These are phyloP conservation scores for Microcebus jonahi DNA, from an alignment of 2,113 vertebrate genomes.

Conservation along the genomic window DNA sequence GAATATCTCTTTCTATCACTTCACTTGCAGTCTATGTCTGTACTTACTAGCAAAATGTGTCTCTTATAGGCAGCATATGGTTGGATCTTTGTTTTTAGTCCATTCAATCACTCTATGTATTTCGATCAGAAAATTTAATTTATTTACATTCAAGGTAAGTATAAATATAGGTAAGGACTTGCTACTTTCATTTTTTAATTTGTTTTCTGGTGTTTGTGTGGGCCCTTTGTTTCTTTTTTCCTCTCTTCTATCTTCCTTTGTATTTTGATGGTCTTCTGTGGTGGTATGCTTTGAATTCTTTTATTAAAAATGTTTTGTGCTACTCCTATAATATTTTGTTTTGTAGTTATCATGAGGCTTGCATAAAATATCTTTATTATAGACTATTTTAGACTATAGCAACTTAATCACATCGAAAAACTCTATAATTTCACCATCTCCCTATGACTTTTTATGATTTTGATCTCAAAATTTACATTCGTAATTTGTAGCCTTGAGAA, in stretches of 20 bases:
- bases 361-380: background rate
- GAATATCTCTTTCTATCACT: background rate
- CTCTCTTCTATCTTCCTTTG: background rate
- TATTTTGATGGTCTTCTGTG: background rate
- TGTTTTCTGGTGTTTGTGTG: background rate
- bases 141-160: background rate
- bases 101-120: background rate
- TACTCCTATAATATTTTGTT: background rate
- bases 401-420: background rate
- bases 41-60: background rate
- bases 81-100: background rate
- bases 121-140: background rate
- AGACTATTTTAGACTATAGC: background rate
- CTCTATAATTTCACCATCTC: background rate
- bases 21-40: background rate
- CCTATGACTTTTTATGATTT: background rate
- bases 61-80: background rate
- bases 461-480: background rate
- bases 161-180: background rate
- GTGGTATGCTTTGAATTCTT: background rate
- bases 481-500: background rate
- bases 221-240: background rate
- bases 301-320: background rate
- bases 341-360: background rate
- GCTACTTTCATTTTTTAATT: background rate